Evolutionary conservation across 1,140 invertebrate genomes (phyloP).

Genomic region (Tribolium madens): DNA sequence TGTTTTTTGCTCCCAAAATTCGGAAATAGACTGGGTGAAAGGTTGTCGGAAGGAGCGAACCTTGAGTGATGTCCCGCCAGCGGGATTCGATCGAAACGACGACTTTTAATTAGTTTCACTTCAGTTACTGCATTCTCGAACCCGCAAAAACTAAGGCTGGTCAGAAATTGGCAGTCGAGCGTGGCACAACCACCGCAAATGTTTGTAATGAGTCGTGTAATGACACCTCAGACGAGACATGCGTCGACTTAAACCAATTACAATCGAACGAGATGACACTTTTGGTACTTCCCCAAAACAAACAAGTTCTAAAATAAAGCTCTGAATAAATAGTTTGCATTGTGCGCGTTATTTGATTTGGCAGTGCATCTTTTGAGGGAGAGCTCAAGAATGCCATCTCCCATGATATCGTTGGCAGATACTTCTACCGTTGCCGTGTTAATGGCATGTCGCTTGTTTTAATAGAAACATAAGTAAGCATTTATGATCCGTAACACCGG

Average conservation of each 20-base stretch:
- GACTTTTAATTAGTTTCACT: conserved; percentile 62
- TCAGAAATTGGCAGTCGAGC: conserved; percentile 59
- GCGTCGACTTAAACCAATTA: conserved; percentile 6
- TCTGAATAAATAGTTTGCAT: conserved; percentile 40
- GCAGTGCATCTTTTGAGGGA: conserved; percentile 46
- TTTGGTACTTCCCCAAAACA: not conserved
- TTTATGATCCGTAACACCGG: conserved; percentile 66
- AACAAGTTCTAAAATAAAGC: conserved; percentile 19
- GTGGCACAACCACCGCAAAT: conserved; percentile 56
- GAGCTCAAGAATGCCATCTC: conserved; percentile 37
- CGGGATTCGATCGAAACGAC: conserved; percentile 53
- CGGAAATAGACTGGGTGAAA: conserved; percentile 18
- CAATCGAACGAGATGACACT: not conserved
- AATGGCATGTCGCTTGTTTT: conserved; percentile 61
- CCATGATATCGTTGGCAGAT: conserved; percentile 57
- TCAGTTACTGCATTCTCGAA: conserved; percentile 59
- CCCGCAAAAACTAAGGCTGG: conserved; percentile 56
- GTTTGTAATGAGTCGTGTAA: conserved; percentile 58
- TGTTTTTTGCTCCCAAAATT: not conserved
- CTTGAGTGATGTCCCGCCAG: conserved; percentile 56
- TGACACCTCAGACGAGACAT: conserved; percentile 48
- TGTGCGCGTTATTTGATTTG: conserved; percentile 54
- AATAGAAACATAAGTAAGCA: conserved; percentile 67
- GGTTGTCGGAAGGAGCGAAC: conserved; percentile 36
- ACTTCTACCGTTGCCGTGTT: conserved; percentile 55